Evolutionary conservation across 2,113 vertebrate species (phyloP), one percentile per base, ranked within the genome.

Genomic region (human (Homo sapiens)): DNA sequence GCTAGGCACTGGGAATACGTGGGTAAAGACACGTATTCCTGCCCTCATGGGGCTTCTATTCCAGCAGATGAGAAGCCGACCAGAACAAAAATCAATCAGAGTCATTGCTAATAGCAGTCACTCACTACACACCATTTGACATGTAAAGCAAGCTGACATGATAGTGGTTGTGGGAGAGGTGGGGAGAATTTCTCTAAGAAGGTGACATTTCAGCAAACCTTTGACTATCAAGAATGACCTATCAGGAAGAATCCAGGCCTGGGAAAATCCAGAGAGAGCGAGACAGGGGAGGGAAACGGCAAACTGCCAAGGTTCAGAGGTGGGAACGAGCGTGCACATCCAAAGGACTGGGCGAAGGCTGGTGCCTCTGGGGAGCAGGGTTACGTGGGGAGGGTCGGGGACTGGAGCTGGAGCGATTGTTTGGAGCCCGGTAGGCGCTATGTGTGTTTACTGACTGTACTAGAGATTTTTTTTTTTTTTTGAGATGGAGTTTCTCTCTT

Each of bases 61-160:
- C 81, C 35, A 7, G 32, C 16, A 2, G 25, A 6, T 4, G 20
- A 59, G 8, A 78, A 32, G 17, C 1, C 16, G 0, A 32, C 57
- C 25, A 9, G 25, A 48, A 48, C 17, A 30, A 80, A 10, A 68
- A 32, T 48, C 14, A 68, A 32, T 48, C 14, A 50, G 16, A n/a
- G 43, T 12, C 17, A 64, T 73, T 43, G 40, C 50, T 93, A 64
- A 52, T 0, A 57, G n/a, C 4, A 5, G 27, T 64, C 27, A 64
- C 61, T 23, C 45, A 35, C 30, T 17, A 17, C 16, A 1, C 17
- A 23, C n/a, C 48, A 1, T 0, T 3, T 12, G 38, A 50, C 16
- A 7, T 1, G 7, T 0, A 18, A 11, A 25, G 82, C 27, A 13
- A 20, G 92, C 9, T 17, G 70, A 5, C 0, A 22, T 0, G 7